Percentiles rank a stretch among this genome's conserved stretches.
Evolutionary conservation across 2,797 vertebrate genomes (phyloP).

Genomic region (Peromyscus attwateri): DNA sequence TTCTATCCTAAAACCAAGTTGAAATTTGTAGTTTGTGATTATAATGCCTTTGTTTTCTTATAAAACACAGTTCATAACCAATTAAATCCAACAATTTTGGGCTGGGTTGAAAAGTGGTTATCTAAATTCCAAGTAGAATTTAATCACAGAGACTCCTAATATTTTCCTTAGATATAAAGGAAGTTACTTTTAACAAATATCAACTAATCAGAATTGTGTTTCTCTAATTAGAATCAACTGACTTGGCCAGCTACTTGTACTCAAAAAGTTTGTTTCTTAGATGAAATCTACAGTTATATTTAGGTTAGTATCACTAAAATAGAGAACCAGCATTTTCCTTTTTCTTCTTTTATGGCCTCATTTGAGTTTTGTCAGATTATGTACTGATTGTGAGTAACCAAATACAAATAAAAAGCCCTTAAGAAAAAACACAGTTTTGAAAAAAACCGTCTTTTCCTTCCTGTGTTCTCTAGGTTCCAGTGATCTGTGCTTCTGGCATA

Average conservation of each 20-base stretch:
- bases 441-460: not conserved
- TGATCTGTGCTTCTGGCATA: conserved; percentile 23
- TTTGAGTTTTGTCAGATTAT: conserved; percentile 66
- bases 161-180: conserved; percentile 70
- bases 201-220: conserved; percentile 48
- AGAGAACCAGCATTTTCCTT: conserved; percentile 53
- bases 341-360: conserved; percentile 32
- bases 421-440: not conserved
- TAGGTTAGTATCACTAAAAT: conserved; percentile 39
- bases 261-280: conserved; percentile 59
- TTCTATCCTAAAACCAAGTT: conserved; percentile 52
- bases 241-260: conserved; percentile 42
- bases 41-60: conserved; percentile 41
- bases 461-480: not conserved
- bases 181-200: conserved; percentile 63
- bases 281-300: conserved; percentile 36
- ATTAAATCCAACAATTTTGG: conserved; percentile 62
- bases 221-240: conserved; percentile 54
- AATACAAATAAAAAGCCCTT: conserved; percentile 76
- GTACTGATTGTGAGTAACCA: conserved; percentile 63
- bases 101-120: conserved; percentile 59
- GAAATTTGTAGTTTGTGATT: conserved; percentile 59
- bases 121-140: conserved; percentile 75
- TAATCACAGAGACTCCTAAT: conserved; percentile 46
- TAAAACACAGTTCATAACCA: conserved; percentile 65